phyloP scores from a whole-genome alignment of 2,113 vertebrate species.

The Nannospalax galili region DNA sequence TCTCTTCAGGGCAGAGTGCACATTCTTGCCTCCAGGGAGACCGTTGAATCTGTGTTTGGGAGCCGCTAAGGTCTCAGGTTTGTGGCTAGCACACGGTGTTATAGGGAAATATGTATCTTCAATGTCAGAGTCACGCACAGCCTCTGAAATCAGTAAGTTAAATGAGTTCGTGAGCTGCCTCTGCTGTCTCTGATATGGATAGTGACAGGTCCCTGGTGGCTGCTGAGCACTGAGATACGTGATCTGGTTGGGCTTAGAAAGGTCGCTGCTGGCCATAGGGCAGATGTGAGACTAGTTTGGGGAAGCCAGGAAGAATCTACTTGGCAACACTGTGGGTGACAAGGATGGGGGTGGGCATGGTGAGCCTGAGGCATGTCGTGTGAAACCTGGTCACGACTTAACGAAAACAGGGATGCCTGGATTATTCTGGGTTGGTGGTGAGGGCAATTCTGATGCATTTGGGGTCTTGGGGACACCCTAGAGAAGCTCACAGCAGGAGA shows the following conservation, averaged over 20 bases:
- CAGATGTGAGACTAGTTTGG: background rate
- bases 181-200: background rate
- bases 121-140: rapidly evolving
- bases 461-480: background rate
- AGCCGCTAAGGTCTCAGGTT: background rate
- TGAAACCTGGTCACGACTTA: background rate
- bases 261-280: background rate
- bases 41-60: background rate
- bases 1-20: background rate
- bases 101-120: background rate
- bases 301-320: background rate
- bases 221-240: background rate
- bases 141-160: background rate
- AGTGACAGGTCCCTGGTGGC: background rate
- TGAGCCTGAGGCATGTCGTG: background rate
- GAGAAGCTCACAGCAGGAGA: background rate
- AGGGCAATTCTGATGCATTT: background rate
- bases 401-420: background rate
- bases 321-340: background rate
- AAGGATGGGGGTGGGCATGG: background rate
- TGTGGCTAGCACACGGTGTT: background rate
- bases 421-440: background rate
- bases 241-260: background rate
- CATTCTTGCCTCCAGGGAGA: background rate
- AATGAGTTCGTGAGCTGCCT: background rate